phyloP scores from a whole-genome alignment of 2,888 invertebrate genomes.

The Perizoma flavofasciatum region DNA sequence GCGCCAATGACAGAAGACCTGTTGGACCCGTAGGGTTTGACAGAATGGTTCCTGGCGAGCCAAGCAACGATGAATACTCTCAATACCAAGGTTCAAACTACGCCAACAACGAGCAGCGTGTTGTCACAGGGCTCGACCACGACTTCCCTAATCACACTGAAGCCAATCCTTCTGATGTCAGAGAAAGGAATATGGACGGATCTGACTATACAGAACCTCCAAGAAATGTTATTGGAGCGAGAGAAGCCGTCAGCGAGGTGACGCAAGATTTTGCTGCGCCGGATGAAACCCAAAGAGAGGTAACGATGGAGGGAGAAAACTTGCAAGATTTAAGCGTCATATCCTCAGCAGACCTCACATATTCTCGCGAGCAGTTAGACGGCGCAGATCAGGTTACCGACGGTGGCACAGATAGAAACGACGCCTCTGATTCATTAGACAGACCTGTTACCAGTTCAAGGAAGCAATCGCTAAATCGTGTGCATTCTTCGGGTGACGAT shows the following conservation, averaged over 20 bases:
- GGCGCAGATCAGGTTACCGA: conserved; percentile 72
- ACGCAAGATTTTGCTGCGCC: conserved; percentile 64
- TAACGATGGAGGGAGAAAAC: conserved; percentile 85
- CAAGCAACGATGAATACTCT: conserved; percentile 76
- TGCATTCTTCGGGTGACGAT: conserved; percentile 72
- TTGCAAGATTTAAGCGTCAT: conserved; percentile 71
- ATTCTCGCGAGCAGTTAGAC: conserved; percentile 78
- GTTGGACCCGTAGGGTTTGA: conserved; percentile 54
- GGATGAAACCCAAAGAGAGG: conserved; percentile 77
- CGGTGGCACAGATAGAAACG: conserved; percentile 49
- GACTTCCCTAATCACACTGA: conserved; percentile 58
- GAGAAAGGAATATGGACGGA: conserved; percentile 75
- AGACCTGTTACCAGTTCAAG: conserved; percentile 53
- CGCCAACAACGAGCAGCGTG: conserved; percentile 73
- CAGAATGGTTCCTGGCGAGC: conserved; percentile 86
- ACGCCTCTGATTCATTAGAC: conserved; percentile 62
- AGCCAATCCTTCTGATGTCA: conserved; percentile 60
- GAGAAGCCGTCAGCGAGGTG: conserved; percentile 58
- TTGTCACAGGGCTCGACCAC: conserved; percentile 83
- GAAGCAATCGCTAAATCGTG: conserved; percentile 55
- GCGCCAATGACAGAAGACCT: conserved; percentile 46
- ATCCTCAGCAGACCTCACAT: conserved; percentile 63
- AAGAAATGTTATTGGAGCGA: conserved; percentile 47
- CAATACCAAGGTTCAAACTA: conserved; percentile 66
- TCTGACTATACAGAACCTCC: conserved; percentile 70